Evolutionary conservation across 2,797 vertebrate genomes (phyloP).

Genomic region (Coluber constrictor): DNA sequence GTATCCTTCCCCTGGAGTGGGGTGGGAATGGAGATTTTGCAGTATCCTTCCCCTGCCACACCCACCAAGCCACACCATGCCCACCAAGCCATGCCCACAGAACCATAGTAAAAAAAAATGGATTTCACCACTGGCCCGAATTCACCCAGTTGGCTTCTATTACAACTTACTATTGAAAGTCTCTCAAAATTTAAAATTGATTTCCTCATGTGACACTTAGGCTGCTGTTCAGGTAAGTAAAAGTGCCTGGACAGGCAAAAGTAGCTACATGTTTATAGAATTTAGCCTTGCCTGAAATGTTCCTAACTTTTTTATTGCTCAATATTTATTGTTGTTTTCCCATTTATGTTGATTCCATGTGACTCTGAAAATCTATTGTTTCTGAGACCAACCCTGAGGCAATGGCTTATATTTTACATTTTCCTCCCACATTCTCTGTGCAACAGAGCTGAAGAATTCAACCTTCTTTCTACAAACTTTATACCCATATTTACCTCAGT

Average conservation of each 20-base stretch:
- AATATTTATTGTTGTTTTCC: neutral
- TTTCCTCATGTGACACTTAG: neutral
- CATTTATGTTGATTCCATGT: neutral
- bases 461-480: neutral
- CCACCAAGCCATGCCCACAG: too few relatives aligned
- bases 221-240: neutral
- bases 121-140: neutral
- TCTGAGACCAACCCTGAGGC: neutral
- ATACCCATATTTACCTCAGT: neutral
- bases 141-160: neutral
- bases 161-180: neutral
- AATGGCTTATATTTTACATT: neutral
- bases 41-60: too few relatives aligned
- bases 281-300: neutral
- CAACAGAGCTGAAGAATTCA: neutral
- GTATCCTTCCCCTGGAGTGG: too few relatives aligned
- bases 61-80: too few relatives aligned
- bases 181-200: neutral
- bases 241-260: neutral
- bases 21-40: too few relatives aligned
- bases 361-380: neutral
- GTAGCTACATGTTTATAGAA: neutral
- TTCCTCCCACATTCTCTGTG: neutral
- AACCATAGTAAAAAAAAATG: too few relatives aligned
- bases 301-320: neutral